Evolutionary conservation across 2,797 vertebrate species (phyloP), one percentile per base, ranked within the genome.

Genomic region (Hozukius guyotensis): DNA sequence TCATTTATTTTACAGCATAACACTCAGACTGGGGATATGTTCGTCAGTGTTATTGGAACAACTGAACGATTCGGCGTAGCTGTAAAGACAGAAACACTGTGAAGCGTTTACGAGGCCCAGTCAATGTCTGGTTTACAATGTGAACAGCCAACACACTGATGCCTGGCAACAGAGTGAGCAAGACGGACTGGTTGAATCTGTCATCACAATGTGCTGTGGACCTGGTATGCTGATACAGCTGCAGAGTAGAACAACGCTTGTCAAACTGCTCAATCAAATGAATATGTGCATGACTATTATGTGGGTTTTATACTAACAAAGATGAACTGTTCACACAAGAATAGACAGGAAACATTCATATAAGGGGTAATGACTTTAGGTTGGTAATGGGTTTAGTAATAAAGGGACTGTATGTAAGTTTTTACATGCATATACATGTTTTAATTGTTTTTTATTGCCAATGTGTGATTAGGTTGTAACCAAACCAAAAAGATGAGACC

Each of bases 131-230:
- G 34, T 55, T 72, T 49, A 46, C 14, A n/a, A n/a, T n/a, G n/a
- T n/a, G n/a, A n/a, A n/a, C n/a, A n/a, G n/a, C n/a, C 25, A 64
- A 65, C 32, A 8, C 20, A 24, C 3, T 0, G 61, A 64, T 25
- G 42, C 82, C 46, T 9, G 32, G 77, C 77, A 81, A 80, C 71
- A 52, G 16, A 55, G 20, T 1, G 31, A 85, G 73, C 73, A 36
- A 81, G 80, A 62, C n/a, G 2, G 55, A 86, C 78, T 34, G 65
- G 84, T 86, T 83, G 12, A 77, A 49, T 85, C 49, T 18, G 72
- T 78, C 71, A 32, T 59, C 56, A 13, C 13, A 24, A 4, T 14
- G 61, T 57, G 34, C 24, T 34, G 20, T 14, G 8, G 22, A 62
- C 16, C 49, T 63, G 73, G n/a, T 46, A 34, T 74, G 59, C 67